Conservation (phyloP, 2,113 vertebrate species). For the Myrmophylax atrothorax region DNA sequence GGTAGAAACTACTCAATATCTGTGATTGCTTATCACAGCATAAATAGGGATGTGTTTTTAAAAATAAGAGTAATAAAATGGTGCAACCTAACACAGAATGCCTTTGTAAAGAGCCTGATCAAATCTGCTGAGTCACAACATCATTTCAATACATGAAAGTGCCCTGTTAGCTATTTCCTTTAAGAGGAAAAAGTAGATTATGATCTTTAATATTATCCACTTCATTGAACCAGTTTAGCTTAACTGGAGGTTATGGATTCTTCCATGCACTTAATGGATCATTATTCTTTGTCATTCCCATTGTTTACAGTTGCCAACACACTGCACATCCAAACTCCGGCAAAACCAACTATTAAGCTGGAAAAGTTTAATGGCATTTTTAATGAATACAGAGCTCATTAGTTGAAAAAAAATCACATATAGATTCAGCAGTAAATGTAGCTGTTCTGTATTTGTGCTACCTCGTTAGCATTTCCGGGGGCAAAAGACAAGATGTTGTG, state of each 20-base stretch:
- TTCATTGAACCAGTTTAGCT: background rate
- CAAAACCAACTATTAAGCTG: background rate
- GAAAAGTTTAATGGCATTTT: background rate
- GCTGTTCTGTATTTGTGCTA: background rate
- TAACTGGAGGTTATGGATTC: background rate
- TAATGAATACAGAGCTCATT: background rate
- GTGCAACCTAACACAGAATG: background rate
- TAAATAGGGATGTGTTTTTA: background rate
- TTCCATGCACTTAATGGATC: background rate
- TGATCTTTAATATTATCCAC: background rate
- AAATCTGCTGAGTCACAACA: background rate
- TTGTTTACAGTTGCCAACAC: background rate
- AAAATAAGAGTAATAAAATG: background rate
- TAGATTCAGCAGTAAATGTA: background rate
- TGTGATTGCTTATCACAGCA: background rate
- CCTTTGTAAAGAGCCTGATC: background rate
- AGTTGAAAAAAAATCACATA: background rate
- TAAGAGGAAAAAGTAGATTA: background rate
- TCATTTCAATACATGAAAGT: background rate
- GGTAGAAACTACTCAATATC: background rate
- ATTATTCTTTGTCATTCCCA: background rate
- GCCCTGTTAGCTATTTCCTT: background rate
- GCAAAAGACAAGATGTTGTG: background rate
- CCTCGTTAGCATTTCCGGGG: background rate
- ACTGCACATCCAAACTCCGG: background rate